Conservation (phyloP, 2,113 vertebrate genomes). For the Mobula birostris region DNA sequence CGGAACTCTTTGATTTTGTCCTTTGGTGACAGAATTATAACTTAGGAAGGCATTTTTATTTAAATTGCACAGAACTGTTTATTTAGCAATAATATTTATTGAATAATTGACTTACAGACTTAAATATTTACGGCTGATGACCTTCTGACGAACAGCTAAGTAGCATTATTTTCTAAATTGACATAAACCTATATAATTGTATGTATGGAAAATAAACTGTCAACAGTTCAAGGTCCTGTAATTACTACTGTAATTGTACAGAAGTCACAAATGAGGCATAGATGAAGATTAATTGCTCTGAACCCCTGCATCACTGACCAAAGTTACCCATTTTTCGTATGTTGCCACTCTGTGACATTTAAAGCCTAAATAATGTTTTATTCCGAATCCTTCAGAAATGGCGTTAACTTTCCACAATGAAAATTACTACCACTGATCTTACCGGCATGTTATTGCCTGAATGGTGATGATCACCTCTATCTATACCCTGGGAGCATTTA, state of each 20-base stretch:
- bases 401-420: not conserved
- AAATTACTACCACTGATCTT: not conserved
- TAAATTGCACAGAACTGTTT: not conserved
- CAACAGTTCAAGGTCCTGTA: no score
- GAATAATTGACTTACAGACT: not conserved
- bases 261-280: not conserved
- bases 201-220: not conserved
- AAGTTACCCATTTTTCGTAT: no score
- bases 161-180: not conserved
- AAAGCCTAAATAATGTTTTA: not conserved
- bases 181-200: not conserved
- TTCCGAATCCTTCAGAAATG: not conserved
- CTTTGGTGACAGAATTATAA: not conserved
- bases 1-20: not conserved
- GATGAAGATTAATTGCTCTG: not conserved
- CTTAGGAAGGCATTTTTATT: not conserved
- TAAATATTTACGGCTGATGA: not conserved
- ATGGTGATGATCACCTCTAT: not conserved
- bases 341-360: not conserved
- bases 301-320: not conserved
- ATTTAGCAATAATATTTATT: not conserved
- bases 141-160: not conserved
- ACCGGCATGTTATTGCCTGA: not conserved
- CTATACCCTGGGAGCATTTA: not conserved
- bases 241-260: no score